These are phyloP conservation scores for Oxytorus armatus DNA, from an alignment of 2,888 invertebrate genomes.

Conservation along the genomic window DNA sequence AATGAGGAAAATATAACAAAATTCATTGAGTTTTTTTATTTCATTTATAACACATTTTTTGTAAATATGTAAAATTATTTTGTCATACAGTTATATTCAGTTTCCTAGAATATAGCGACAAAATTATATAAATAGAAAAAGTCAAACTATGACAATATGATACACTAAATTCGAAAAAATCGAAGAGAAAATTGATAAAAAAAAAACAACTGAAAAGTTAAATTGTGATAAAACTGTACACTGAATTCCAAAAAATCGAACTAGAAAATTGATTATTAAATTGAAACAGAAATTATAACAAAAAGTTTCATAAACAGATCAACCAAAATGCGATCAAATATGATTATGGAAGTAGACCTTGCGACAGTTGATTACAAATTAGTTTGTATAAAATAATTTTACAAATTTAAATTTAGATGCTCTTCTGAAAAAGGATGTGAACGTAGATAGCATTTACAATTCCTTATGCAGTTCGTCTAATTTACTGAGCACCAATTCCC, in stretches of 20 bases:
- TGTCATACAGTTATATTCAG: not conserved
- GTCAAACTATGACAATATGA: no score
- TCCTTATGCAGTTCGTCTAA: slow-evolving; percentile 9
- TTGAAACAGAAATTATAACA: no score
- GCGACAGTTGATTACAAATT: slow-evolving; percentile 1
- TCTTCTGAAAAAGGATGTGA: no score
- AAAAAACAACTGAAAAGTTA: no score
- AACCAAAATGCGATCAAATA: slow-evolving; percentile 7
- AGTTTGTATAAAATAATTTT: slow-evolving; percentile 9
- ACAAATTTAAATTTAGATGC: slow-evolving; percentile 2
- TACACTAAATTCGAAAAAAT: no score
- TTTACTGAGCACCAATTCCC: no score
- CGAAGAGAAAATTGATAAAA: no score
- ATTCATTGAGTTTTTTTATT: not conserved
- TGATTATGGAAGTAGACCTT: not conserved
- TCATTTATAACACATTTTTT: slow-evolving; percentile 5
- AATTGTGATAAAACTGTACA: not conserved
- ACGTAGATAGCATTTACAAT: not conserved
- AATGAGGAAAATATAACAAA: no score
- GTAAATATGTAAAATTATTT: slow-evolving; percentile 13
- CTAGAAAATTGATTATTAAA: no score
- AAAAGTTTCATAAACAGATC: slow-evolving; percentile 3
- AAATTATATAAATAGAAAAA: not conserved
- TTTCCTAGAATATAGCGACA: not conserved
- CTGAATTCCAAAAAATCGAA: no score